Evolutionary conservation across 2,888 invertebrate species (phyloP), one percentile per base, ranked within the genome.

Genomic region (Xiphydria camelus): DNA sequence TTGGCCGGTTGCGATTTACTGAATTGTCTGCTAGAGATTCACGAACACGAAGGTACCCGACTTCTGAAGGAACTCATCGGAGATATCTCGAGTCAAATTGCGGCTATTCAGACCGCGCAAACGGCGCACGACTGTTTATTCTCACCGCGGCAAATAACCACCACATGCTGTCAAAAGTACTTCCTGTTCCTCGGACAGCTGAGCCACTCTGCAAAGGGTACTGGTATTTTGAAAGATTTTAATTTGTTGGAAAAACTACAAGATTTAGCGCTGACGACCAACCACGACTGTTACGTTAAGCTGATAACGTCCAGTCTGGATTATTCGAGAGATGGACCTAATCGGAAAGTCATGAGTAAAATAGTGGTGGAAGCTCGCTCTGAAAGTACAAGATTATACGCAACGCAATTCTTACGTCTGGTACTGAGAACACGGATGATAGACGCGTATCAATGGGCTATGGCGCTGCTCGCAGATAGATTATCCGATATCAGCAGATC

Each of bases 201-300:
- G 64, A 88, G 88, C 59, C 86, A 88, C 52, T 82, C 83, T 4
- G 81, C 82, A 40, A 79, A 81, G 33, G 91, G 91, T 2, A 77
- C 87, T 29, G 80, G 80, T 55, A 81, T 89, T 40, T 81, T 96
- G 35, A 88, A 89, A 52, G 85, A 63, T 20, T 72, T 71, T 37
- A 63, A 71, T 49, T 48, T 75, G 17, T 51, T 75, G 25, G 70
- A 73, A 5, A 71, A 66, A 23, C 81, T 94, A 43, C 79, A 89
- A 64, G 86, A 90, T 62, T 78, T 95, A 57, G 89, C 93, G 1
- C 83, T 86, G 6, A 83, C 85, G 34, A 91, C 92, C 3, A 88
- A 89, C 64, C 91, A 94, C 72, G 91, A 93, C 62, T 91, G 92
- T 68, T 96, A 96, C 74, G 87, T 95, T 1, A 98, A 98, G 75